Evolutionary conservation across 2,888 invertebrate species (phyloP).

Genomic region (Drosophila picticornis): DNA sequence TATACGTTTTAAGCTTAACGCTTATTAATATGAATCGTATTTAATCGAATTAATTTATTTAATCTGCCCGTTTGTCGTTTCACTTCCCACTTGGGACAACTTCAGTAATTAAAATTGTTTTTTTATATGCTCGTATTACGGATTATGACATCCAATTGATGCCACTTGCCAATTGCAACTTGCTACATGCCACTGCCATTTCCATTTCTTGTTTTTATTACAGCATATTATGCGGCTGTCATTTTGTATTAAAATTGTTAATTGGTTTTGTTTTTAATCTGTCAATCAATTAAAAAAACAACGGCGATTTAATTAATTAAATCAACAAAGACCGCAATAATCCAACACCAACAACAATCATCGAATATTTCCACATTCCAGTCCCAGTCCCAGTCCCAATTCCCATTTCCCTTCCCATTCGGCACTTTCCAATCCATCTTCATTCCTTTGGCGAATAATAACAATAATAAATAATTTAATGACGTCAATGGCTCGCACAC

Average conservation of each 20-base stretch:
- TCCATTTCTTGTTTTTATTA: conserved; percentile 68
- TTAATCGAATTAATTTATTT: conserved; percentile 27
- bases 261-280: conserved; percentile 83
- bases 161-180: conserved; percentile 12
- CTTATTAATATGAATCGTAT: conserved; percentile 12
- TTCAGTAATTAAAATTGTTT: conserved; percentile 81
- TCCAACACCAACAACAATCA: conserved; percentile 69
- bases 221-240: conserved; percentile 82
- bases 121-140: conserved; percentile 69
- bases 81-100: conserved; percentile 44
- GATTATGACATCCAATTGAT: conserved; percentile 78
- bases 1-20: background rate
- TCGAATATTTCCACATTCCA: conserved; percentile 20
- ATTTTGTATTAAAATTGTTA: conserved; percentile 83
- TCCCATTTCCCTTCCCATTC: background rate
- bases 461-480: conserved; percentile 70
- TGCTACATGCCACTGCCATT: conserved; percentile 5
- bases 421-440: conserved; percentile 19
- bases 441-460: conserved; percentile 47
- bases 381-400: background rate
- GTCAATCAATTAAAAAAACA: conserved; percentile 83
- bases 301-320: conserved; percentile 82
- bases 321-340: conserved; percentile 81
- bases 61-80: conserved; percentile 22
- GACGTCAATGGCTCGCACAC: conserved; percentile 51